Evolutionary conservation across 2,888 invertebrate genomes (phyloP).

Genomic region (Tachina grossa): DNA sequence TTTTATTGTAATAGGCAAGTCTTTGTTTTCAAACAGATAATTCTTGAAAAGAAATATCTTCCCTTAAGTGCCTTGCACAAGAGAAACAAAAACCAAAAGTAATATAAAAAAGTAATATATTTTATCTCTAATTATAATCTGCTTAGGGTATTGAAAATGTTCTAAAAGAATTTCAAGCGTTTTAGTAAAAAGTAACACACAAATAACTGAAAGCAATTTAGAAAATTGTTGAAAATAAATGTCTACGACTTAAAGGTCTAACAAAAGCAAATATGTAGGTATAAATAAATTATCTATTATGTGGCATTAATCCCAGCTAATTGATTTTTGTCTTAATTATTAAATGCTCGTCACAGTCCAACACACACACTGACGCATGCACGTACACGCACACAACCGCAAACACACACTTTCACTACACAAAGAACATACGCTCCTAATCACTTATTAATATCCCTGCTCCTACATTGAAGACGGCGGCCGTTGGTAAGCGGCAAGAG

Average conservation of each 20-base stretch:
- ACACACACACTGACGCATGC: too few relatives aligned
- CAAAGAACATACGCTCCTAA: neutral
- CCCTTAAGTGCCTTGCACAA: neutral
- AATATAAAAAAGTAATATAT: neutral
- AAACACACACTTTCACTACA: slow-evolving; percentile 10
- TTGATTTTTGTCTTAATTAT: slow-evolving; percentile 62
- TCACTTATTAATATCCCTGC: slow-evolving; percentile 2
- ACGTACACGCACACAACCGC: too few relatives aligned
- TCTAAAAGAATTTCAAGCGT: slow-evolving; percentile 4
- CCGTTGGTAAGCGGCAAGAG: neutral
- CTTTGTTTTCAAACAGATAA: neutral
- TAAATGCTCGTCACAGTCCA: slow-evolving; percentile 33
- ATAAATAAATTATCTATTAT: slow-evolving; percentile 8
- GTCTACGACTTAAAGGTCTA: neutral
- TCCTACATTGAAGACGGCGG: neutral
- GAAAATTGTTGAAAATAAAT: neutral
- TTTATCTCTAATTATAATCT: slow-evolving; percentile 46
- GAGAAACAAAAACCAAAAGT: neutral
- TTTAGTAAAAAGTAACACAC: neutral
- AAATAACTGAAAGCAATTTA: slow-evolving; percentile 13
- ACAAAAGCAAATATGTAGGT: neutral
- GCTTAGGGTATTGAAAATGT: slow-evolving; percentile 23
- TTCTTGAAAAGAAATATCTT: neutral
- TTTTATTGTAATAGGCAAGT: neutral
- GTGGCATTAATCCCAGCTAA: slow-evolving; percentile 60